Conservation (phyloP, 2,113 vertebrate species). For the Haplochromis vanheusdeni region DNA sequence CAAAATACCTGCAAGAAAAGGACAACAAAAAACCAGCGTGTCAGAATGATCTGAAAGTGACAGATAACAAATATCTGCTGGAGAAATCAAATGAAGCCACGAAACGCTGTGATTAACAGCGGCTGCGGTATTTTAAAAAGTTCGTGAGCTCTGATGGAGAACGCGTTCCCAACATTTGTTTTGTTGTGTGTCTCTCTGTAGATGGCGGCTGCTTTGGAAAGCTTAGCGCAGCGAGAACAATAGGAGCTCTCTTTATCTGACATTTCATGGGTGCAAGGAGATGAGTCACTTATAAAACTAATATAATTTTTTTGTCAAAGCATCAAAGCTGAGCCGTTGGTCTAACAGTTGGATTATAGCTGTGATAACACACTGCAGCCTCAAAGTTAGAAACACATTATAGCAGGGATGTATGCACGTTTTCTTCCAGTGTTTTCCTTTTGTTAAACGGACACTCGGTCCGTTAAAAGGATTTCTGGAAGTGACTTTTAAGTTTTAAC, state of each 20-base stretch:
- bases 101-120: neutral
- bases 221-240: neutral
- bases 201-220: neutral
- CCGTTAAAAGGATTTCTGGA: neutral
- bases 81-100: neutral
- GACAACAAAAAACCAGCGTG: neutral
- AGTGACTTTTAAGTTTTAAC: neutral
- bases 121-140: neutral
- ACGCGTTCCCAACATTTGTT: neutral
- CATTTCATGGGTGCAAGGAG: neutral
- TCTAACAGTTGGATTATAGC: neutral
- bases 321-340: neutral
- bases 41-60: neutral
- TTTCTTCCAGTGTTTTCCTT: neutral
- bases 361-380: neutral
- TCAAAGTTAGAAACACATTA: neutral
- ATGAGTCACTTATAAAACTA: neutral
- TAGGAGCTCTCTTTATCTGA: neutral
- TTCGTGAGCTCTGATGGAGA: rapidly evolving
- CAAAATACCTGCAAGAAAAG: neutral
- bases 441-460: neutral
- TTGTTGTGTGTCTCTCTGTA: neutral
- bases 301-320: neutral
- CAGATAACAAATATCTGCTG: neutral
- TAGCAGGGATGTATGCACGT: neutral